Conservation (phyloP, 2,888 invertebrate species). For the Chesias legatella region DNA sequence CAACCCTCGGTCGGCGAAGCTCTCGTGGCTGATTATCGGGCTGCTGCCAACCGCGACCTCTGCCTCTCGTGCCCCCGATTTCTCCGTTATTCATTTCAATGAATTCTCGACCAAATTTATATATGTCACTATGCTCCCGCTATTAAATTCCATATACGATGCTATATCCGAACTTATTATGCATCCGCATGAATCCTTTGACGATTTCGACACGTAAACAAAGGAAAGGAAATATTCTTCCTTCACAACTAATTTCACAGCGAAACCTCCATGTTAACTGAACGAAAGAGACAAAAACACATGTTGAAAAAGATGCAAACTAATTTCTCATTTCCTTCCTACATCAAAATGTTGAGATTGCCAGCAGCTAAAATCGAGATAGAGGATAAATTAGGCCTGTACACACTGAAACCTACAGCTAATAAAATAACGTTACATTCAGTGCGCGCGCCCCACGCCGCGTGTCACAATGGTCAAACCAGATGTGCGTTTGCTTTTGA, state of each 20-base stretch:
- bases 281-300: constrained; percentile 23
- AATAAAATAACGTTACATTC: no score
- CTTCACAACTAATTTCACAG: constrained; percentile 55
- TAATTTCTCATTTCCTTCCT: constrained; percentile 4
- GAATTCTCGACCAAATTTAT: constrained; percentile 22
- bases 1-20: constrained; percentile 65
- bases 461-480: no score
- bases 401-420: no score
- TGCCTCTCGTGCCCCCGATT: constrained; percentile 71
- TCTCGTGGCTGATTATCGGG: constrained; percentile 69
- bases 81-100: constrained; percentile 78
- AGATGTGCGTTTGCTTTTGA: no score
- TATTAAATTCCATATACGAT: constrained; percentile 61
- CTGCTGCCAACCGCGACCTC: constrained; percentile 76
- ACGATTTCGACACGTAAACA: constrained; percentile 75
- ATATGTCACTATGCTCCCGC: constrained; percentile 38
- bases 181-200: constrained; percentile 33
- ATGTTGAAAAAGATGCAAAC: constrained; percentile 23
- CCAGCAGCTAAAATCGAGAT: constrained; percentile 8
- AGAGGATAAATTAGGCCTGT: neutral
- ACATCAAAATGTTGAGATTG: constrained; percentile 5
- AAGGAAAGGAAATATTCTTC: constrained; percentile 71
- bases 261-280: constrained; percentile 64
- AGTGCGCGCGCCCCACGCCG: no score
- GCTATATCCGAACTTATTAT: constrained; percentile 30